Evolutionary conservation across 2,888 invertebrate genomes (phyloP).

Genomic region (Lagria hirta): DNA sequence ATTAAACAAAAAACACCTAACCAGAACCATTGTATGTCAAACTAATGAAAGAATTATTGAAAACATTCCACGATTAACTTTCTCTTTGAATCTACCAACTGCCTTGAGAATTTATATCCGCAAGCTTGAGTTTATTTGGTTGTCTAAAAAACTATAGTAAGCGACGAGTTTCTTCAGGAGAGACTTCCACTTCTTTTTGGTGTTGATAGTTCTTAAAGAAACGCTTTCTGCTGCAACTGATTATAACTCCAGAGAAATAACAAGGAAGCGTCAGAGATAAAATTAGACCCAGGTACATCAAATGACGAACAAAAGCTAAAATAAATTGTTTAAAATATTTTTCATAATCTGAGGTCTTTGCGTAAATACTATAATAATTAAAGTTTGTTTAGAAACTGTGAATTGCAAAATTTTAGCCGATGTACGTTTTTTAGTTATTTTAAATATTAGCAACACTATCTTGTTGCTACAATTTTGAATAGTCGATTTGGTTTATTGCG

Average conservation of each 20-base stretch:
- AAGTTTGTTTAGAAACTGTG: too few species aligned
- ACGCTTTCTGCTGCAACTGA: constrained; percentile 56
- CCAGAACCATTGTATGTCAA: constrained; percentile 13
- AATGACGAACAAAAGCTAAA: constrained; percentile 61
- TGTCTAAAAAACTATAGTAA: constrained; percentile 5
- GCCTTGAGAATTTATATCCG: constrained; percentile 14
- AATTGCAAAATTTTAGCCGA: too few species aligned
- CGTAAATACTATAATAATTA: too few species aligned
- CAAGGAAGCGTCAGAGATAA: constrained; percentile 59
- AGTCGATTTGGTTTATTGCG: too few species aligned
- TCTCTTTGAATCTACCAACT: constrained; percentile 17
- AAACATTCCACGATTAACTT: constrained; percentile 17
- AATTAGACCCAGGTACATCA: constrained; percentile 61
- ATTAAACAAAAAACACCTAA: constrained; percentile 7
- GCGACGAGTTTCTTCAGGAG: too few species aligned
- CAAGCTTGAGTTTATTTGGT: constrained; percentile 8
- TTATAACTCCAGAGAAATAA: constrained; percentile 60
- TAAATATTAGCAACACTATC: too few species aligned
- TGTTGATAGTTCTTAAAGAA: constrained; percentile 51
- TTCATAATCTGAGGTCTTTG: constrained; percentile 11
- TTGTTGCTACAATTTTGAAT: too few species aligned
- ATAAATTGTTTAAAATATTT: too few species aligned
- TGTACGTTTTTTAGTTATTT: too few species aligned
- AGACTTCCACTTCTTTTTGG: constrained; percentile 36
- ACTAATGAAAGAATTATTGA: constrained; percentile 4